Evolutionary conservation across 2,888 invertebrate species (phyloP).

Genomic region (Nomada fabriciana): DNA sequence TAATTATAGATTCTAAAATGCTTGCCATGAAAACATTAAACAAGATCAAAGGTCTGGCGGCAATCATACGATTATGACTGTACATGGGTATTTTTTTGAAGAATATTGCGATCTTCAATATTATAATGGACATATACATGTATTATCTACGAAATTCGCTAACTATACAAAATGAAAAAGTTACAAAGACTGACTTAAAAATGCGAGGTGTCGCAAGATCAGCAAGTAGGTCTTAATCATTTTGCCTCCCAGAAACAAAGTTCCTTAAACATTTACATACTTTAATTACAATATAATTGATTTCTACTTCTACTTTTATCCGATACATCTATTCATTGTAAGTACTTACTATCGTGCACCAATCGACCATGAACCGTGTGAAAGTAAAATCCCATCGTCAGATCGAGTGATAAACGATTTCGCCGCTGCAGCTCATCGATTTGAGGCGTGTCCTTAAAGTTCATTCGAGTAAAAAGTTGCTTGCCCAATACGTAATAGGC

Average conservation of each 20-base stretch:
- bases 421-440: slow-evolving; percentile 14
- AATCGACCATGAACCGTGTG: slow-evolving; percentile 32
- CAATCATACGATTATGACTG: neutral
- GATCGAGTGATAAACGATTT: slow-evolving; percentile 38
- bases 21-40: neutral
- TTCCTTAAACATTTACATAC: neutral
- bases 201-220: too few relatives aligned
- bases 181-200: too few relatives aligned
- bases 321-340: neutral
- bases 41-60: neutral
- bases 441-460: slow-evolving; percentile 5
- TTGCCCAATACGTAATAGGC: neutral
- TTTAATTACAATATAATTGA: neutral
- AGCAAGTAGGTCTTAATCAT: too few relatives aligned
- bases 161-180: neutral
- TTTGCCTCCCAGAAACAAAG: too few relatives aligned
- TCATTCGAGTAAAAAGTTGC: slow-evolving; percentile 4
- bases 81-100: neutral
- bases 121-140: neutral
- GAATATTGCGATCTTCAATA: neutral
- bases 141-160: neutral
- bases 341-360: neutral
- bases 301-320: neutral
- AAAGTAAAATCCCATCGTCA: slow-evolving; percentile 21
- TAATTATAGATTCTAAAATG: slow-evolving; percentile 12